These are phyloP conservation scores for Lithobius niger DNA, from an alignment of 1,140 invertebrate species.

Conservation along the genomic window DNA sequence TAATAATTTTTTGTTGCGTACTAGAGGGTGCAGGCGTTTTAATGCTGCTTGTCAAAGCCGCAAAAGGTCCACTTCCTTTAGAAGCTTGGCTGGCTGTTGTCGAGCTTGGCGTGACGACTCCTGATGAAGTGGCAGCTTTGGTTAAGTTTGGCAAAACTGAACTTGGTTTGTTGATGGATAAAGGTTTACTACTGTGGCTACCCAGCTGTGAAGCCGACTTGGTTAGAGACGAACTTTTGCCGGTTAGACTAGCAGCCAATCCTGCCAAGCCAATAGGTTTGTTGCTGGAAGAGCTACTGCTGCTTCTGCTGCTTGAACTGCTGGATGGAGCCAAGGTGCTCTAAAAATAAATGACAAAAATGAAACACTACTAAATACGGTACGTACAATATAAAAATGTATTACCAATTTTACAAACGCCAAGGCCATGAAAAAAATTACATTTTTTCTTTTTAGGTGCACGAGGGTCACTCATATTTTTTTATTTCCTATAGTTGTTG, in stretches of 20 bases:
- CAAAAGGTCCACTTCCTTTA: neutral
- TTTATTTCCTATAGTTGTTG: too few relatives aligned
- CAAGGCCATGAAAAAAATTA: too few relatives aligned
- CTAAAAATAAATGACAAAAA: constrained; percentile 7
- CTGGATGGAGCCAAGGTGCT: neutral
- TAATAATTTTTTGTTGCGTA: too few relatives aligned
- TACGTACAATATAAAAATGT: too few relatives aligned
- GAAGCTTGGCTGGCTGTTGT: neutral
- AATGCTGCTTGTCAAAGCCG: constrained; percentile 11
- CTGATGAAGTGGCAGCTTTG: neutral
- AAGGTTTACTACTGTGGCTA: constrained; percentile 17
- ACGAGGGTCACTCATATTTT: too few relatives aligned
- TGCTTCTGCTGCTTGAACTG: neutral
- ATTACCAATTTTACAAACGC: too few relatives aligned
- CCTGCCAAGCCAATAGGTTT: constrained; percentile 33
- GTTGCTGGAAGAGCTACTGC: constrained; percentile 16
- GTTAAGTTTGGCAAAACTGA: neutral
- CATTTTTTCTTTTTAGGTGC: too few relatives aligned
- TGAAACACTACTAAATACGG: neutral
- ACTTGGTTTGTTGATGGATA: constrained; percentile 16
- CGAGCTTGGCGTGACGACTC: neutral
- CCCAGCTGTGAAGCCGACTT: constrained; percentile 18
- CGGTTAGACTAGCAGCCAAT: constrained; percentile 31
- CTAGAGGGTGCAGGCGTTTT: constrained; percentile 14
- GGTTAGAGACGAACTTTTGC: constrained; percentile 18